Conservation (phyloP, 2,797 vertebrate species). For the Antrozous pallidus region DNA sequence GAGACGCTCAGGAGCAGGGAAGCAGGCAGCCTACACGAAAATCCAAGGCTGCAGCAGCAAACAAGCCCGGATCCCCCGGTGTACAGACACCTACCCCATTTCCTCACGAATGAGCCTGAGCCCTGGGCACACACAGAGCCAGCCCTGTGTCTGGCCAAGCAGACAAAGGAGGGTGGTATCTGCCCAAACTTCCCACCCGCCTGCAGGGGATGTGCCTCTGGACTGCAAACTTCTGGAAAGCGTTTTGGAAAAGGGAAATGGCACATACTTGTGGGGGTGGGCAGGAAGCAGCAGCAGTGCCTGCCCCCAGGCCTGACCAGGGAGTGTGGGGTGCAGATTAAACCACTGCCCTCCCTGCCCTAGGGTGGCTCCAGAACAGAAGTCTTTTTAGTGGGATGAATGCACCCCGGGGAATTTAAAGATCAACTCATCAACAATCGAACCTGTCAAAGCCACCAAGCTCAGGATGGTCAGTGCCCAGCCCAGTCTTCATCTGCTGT, state of each 20-base stretch:
- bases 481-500: neutral
- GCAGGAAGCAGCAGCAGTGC: neutral
- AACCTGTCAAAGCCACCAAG: neutral
- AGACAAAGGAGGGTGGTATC: neutral
- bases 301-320: neutral
- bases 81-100: neutral
- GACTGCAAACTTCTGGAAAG: neutral
- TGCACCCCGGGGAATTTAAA: neutral
- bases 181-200: neutral
- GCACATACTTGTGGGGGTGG: neutral
- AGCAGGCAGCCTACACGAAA: constrained; percentile 28
- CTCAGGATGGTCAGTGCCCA: neutral
- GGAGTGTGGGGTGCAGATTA: neutral
- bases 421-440: neutral
- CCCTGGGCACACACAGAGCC: neutral
- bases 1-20: neutral
- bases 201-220: neutral
- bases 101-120: neutral
- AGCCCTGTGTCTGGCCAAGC: neutral
- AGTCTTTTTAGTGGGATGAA: neutral
- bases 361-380: neutral
- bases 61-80: neutral
- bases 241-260: neutral
- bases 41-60: neutral
- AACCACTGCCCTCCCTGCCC: neutral